phyloP scores from a whole-genome alignment of 37 sponge, comb jelly and placozoan genomes.

The Chondrilla cf. caribensis region DNA sequence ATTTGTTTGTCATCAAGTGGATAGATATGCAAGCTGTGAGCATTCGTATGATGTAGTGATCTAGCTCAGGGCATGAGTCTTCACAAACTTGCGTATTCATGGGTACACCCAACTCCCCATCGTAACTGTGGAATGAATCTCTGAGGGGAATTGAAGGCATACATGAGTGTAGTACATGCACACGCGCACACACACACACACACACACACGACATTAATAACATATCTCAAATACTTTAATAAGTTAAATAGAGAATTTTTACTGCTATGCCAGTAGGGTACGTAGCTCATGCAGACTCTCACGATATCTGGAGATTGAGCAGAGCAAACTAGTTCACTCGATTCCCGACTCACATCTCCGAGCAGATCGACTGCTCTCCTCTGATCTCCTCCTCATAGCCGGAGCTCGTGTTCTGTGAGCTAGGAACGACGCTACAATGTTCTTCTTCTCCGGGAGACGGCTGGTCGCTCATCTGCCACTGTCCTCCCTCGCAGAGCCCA shows the following conservation, averaged over 20 bases:
- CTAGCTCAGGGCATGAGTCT: background rate
- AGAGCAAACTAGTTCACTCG: too few relatives aligned
- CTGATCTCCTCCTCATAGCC: background rate
- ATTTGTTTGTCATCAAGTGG: too few relatives aligned
- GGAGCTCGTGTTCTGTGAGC: conserved; percentile 21
- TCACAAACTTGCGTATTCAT: background rate
- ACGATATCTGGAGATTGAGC: too few relatives aligned
- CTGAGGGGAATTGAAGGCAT: background rate
- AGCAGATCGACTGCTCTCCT: conserved; percentile 9
- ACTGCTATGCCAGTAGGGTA: too few relatives aligned
- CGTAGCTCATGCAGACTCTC: too few relatives aligned
- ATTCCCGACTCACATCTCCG: conserved; percentile 15
- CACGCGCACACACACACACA: background rate
- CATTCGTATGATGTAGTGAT: conserved; percentile 5
- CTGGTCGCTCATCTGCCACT: background rate
- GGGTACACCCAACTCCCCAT: too few relatives aligned
- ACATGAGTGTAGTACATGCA: background rate
- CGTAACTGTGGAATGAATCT: background rate
- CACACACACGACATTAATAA: too few relatives aligned
- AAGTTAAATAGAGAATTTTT: too few relatives aligned
- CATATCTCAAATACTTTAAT: too few relatives aligned
- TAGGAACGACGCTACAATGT: background rate
- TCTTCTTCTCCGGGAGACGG: background rate
- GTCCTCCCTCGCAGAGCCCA: too few relatives aligned
- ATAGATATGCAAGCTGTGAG: background rate